Base-by-base conservation (phyloP, 2,888 invertebrate species). In the Drosophila nr. medialis region DNA sequence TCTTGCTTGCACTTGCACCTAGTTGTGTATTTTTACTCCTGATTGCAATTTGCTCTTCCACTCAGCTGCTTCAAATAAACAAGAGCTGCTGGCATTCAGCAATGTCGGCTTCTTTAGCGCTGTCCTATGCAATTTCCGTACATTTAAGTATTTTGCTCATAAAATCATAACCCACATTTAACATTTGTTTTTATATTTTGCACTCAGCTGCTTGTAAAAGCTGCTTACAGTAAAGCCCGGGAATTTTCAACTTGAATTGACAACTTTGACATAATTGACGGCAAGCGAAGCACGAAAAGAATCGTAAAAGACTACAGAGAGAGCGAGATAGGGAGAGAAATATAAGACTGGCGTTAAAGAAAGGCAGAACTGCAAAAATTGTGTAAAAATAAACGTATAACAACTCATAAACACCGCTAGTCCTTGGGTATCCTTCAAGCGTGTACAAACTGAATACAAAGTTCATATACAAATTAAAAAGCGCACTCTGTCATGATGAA, bases 201-300 rank as follows among this genome's bases (percentile, higher is more conserved):
- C 58, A 73, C 73, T 73, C 63, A 64, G 55, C 68, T 66, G 65
- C 71, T 62, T 40, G 53, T 42, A 76, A 77, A 82, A 84, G 87
- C 88, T 58, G 81, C 83, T 88, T 76, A 77, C 58, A 61, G 67
- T 34, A 74, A 77, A 80, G 74, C 71, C 70, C 72, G 69, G 75
- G 71, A 81, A 71, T 86, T 84, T 80, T 77, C 67, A 40, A 68
- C 61, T 63, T 77, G 81, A 83, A 86, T 88, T 88, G 90, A 86
- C 86, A 90, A 80, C 90, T 89, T 86, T 90, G 86, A 88, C 90
- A 88, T 90, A 90, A 86, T 86, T 90, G 90, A 86, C 86, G 85
- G 83, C 77, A 72, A 69, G 64, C 55, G 55, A 62, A 56, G 11
- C 55, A 29, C n/a, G 36, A 55, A 29, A 51, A 45, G 58, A 45